Conservation (phyloP, 2,113 vertebrate genomes). For the Odontophorus gujanensis region DNA sequence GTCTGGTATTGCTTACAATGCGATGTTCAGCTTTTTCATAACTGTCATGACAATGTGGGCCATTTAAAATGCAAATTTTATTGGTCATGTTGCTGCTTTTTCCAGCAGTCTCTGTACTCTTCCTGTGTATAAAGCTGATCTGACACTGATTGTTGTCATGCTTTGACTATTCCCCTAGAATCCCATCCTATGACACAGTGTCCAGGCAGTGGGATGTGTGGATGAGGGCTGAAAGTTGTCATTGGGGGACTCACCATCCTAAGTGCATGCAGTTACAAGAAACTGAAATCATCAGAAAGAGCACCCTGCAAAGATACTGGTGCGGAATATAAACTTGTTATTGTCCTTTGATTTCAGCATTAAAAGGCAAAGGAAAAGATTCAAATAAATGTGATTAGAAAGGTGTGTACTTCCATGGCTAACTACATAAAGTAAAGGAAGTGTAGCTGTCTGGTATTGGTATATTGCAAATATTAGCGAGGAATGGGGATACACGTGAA, state of each 20-base stretch:
- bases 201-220: background rate
- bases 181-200: background rate
- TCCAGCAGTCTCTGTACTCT: background rate
- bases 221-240: background rate
- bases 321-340: background rate
- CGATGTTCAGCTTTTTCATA: background rate
- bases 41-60: background rate
- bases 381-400: background rate
- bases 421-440: background rate
- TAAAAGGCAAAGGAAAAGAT: background rate
- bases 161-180: background rate
- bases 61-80: background rate
- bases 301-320: fast-evolving
- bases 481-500: background rate
- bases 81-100: background rate
- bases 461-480: background rate
- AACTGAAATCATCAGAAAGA: background rate
- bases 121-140: background rate
- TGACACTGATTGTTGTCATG: background rate
- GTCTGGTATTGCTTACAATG: background rate
- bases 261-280: background rate
- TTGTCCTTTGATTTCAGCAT: background rate
- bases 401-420: background rate
- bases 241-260: background rate
- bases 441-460: background rate